Base-by-base conservation (phyloP, 1,140 invertebrate genomes). In the Stegodyphus dumicola region DNA sequence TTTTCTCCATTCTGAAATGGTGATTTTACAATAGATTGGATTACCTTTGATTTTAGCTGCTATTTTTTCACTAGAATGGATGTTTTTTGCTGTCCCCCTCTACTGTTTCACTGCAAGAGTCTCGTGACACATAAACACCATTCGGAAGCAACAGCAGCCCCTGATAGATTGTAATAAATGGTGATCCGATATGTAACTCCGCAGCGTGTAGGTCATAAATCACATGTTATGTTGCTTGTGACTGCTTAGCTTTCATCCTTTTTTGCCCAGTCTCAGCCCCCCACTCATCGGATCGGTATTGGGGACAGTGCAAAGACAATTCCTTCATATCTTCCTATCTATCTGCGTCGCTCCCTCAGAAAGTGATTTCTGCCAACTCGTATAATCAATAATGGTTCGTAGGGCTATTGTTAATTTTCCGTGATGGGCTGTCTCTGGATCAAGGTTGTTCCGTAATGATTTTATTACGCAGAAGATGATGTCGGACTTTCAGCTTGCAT, bases 141-240 rank as follows among this genome's bases (percentile, higher is more conserved):
- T 77, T 77, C 60, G 56, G 15, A 67, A 67, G 66, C 66, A 67
- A 60, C 18, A 67, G 66, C 15, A 18, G 17, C n/a, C 13, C 54
- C 66, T 60, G 77, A 78, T 78, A n/a, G 77, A 78, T 69, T 51
- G 51, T 78, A 78, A 78, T 54, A 78, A 78, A 78, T 78, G 65
- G 51, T 52, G 51, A 69, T 69, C 51, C 65, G 77, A 65, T 78
- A 78, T 78, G 77, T 78, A 78, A 78, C 77, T 11, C 33, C 48
- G 18, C 48, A 6, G 51, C 70, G 70, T 52, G 17, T 17, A 17
- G 15, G 18, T 65, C 56, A 77, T 77, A 77, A 77, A 77, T 77
- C 75, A 77, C 75, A 9, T 52, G 48, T 77, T 65, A 65, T 48
- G 60, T 60, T 77, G 18, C 75, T 77, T 18, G n/a, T 77, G 15